phyloP scores from a whole-genome alignment of 35 echinoderm and acorn worm species.

The Heliocidaris erythrogramma region DNA sequence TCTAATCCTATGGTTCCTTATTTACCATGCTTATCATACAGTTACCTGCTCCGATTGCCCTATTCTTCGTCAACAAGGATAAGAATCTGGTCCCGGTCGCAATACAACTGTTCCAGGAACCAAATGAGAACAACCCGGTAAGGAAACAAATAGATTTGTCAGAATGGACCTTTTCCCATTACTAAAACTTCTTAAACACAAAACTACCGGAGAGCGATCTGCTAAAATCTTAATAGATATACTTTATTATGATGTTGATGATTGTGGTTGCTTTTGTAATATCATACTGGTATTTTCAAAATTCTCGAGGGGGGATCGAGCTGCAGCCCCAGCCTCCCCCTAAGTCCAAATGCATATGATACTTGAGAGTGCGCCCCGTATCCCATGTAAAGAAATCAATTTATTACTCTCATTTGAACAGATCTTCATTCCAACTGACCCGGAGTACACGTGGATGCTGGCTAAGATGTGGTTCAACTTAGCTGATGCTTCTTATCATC shows the following conservation, averaged over 20 bases:
- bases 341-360: too few species aligned
- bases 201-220: too few species aligned
- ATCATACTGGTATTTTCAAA: too few species aligned
- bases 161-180: not conserved
- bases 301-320: too few species aligned
- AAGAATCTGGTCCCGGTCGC: conserved; percentile 76
- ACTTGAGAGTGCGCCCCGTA: too few species aligned
- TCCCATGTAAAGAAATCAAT: too few species aligned
- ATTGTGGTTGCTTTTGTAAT: too few species aligned
- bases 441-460: conserved; percentile 80
- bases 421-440: conserved; percentile 80
- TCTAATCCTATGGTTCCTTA: too few species aligned
- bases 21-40: not conserved
- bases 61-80: conserved; percentile 87
- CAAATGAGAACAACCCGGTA: conserved; percentile 73
- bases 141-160: not conserved
- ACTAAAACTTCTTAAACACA: not conserved
- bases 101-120: conserved; percentile 75
- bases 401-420: not conserved
- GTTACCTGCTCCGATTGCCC: conserved; percentile 68
- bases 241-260: not conserved
- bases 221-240: not conserved
- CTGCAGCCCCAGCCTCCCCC: too few species aligned
- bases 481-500: conserved; percentile 85
- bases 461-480: conserved; percentile 94